Evolutionary conservation across 2,888 invertebrate genomes (phyloP), one percentile per base, ranked within the genome.

Genomic region (Tetrapedia diversipes): DNA sequence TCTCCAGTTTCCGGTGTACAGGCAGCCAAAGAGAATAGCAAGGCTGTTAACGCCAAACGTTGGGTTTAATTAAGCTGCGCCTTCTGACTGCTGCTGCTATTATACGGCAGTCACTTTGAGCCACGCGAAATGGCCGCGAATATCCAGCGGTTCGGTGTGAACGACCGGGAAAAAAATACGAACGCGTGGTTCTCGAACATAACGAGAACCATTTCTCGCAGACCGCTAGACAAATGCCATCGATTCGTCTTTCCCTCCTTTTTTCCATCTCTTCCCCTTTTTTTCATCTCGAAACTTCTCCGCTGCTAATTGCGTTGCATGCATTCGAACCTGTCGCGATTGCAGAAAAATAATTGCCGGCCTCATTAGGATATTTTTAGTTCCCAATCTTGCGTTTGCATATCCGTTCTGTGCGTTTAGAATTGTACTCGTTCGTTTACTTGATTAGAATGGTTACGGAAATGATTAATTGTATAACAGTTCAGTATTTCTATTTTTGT

Each of bases 1-100:
- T 34, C 41, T 32, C n/a, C 19, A 29, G 37, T 43, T 45, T 11
- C 56, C 14, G 8, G 8, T 16, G 29, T 10, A 4, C 34, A 24
- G 32, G 1, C 24, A 37, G 43, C n/a, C 27, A 54, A 2, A 22
- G n/a, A 3, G 60, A 34, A 51, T 11, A 16, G 37, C 27, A 64
- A 29, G n/a, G 27, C 27, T 24, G 51, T 37, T 39, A 37, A 51
- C 43, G 47, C 29, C 27, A 19, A 73, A 65, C 65, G 43, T 34
- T 29, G 16, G n/a, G n/a, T 27, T 57, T 60, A 67, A 74, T 74
- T 67, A 60, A 59, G 27, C 67, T 39, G 32, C 24, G 37, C 22
- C 27, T 53, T 41, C n/a, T 49, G 45, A 59, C 39, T 43, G 63
- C 24, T 43, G 63, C 24, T 45, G 47, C 53, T 22, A 41, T 53